Evolutionary conservation across 2,888 invertebrate species (phyloP), one percentile per base, ranked within the genome.

Genomic region (Carabus problematicus): DNA sequence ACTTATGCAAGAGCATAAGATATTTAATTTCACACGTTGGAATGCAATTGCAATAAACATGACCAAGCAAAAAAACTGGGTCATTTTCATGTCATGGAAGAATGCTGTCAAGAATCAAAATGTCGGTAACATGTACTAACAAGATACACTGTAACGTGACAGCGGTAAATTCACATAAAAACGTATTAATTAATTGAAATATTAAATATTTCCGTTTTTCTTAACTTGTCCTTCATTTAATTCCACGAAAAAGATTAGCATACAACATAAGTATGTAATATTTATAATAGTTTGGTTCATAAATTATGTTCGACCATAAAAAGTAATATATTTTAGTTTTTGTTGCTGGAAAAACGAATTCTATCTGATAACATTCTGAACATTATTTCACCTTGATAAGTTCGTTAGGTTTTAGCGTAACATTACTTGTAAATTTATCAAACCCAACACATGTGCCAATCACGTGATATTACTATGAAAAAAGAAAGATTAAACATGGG

Each of bases 41-140:
- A 62, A 62, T 62, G 62, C 62, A 62, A 49, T 62, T 62, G 62
- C 49, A 49, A 62, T 41, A 29, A 29, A 29, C 29, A 29, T 29
- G 6, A 29, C 29, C 2, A 62, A 62, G 41, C 41, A 62, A 12
- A 49, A 39, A 49, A 62, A 39, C 9, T 62, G 41, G 62, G 62
- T 62, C 62, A 62, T 60, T 60, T 41, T 45, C 61, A 47, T 41
- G 12, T 45, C 45, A 45, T 7, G 45, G 47, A 60, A 60, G 60
- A 49, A 62, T 62, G 62, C 52, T 49, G 49, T 47, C 16, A 40
- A 19, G 19, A 16, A 12, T 60, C 45, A 60, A 60, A 60, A 42
- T 60, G 16, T 16, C 41, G 8, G 12, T 16, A 42, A 3, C 56
- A 19, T 39, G 19, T 58, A 58, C 39, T 45, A 54, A 58, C 52